Base-by-base conservation (phyloP, 2,113 vertebrate genomes). In the Ammodytes dubius region DNA sequence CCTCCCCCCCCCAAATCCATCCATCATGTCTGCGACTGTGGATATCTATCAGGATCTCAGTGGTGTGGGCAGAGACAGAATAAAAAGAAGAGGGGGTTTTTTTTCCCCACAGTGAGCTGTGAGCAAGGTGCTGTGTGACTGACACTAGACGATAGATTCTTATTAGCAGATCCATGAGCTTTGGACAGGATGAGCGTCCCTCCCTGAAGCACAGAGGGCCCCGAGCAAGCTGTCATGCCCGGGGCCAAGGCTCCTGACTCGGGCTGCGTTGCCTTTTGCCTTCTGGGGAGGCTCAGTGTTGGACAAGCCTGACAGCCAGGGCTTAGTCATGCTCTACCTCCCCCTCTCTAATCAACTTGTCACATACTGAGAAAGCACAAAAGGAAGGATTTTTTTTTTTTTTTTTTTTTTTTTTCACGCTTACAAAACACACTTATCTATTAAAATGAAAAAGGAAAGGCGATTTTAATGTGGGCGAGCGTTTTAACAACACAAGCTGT, bases 241-340 rank as follows among this genome's bases (percentile, higher is more conserved):
- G 8, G 71, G 76, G 54, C 72, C 70, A 53, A 42, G 77, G 64
- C 74, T 76, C 83, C 75, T 76, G 80, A 4, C 75, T 82, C 27
- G 76, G 70, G 58, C 73, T 11, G 1, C 15, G 83, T 6, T 72
- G 43, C 58, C 63, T 66, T 77, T 27, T 27, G 27, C 45, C 81
- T 82, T 63, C 71, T 76, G 81, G 65, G 27, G 70, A 78, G 17
- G 61, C 52, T 76, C 52, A 82, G 37, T 64, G 71, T 42, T 65
- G 69, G 63, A 84, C 45, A 47, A 81, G 54, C 19, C 46, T 71
- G 67, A 71, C 49, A 70, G 59, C 68, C 80, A 81, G 86, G 87
- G 72, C 57, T 91, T 86, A 89, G 88, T 91, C 68, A 88, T 87
- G 79, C 56, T 67, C 64, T 9, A 37, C 12, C 74, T 75, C 75